Percentiles rank a stretch among this genome's conserved stretches.
Evolutionary conservation across 2,797 vertebrate genomes (phyloP).

Genomic region (Gallinago stenura): DNA sequence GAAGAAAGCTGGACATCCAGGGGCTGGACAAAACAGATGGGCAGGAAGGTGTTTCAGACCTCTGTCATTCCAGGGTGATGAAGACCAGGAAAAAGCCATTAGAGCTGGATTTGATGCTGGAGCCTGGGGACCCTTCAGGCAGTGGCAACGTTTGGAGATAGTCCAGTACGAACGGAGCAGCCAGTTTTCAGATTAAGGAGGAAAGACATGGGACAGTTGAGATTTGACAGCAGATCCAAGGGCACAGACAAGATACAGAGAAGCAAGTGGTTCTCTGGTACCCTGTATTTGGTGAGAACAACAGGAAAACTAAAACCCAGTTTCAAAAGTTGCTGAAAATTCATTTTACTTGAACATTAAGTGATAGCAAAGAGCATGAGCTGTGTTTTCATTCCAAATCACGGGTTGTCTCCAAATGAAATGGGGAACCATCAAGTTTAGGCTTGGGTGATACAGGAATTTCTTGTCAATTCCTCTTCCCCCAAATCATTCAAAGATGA

Average conservation of each 20-base stretch:
- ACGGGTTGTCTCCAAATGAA: background rate
- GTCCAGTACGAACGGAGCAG: background rate
- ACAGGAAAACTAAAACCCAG: background rate
- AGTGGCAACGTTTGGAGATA: background rate
- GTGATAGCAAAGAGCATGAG: background rate
- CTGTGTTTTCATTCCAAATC: background rate
- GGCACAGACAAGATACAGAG: background rate
- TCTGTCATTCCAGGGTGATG: background rate
- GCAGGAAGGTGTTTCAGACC: background rate
- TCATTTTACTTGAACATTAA: background rate
- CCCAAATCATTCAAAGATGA: background rate
- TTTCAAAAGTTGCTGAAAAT: background rate
- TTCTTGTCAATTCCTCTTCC: background rate
- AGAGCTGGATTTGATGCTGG: background rate
- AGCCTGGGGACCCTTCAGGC: background rate
- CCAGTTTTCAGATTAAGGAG: background rate
- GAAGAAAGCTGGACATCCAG: background rate
- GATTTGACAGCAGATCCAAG: background rate
- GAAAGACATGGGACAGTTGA: background rate
- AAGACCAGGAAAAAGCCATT: background rate
- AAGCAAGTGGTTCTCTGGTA: background rate
- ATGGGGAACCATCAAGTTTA: background rate
- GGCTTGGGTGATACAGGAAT: background rate
- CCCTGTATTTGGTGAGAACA: background rate
- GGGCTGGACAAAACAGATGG: conserved; percentile 25